Evolutionary conservation across 2,797 vertebrate species (phyloP), one percentile per base, ranked within the genome.

Genomic region (Alcedo quadribrachys): DNA sequence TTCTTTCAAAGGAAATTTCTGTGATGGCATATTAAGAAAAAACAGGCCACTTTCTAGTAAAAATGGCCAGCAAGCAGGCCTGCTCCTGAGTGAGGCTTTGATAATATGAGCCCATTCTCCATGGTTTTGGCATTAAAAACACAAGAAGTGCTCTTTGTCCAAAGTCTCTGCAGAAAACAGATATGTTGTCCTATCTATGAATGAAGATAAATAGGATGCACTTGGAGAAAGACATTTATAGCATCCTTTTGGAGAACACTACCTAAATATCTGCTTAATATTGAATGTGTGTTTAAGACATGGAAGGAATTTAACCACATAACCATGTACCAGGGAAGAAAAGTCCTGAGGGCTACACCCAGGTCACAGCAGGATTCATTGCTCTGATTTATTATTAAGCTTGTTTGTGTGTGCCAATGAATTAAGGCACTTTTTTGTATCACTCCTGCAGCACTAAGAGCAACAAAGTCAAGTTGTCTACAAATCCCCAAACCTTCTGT

Each of bases 1-100:
- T 73, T 62, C 63, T 78, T 85, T 78, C 68, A 90, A 92, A 94
- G 76, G 63, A 89, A 66, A 67, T 90, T 69, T 92, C 69, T 82
- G 28, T 57, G 79, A 87, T 81, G 75, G 79, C 15, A 7, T n/a
- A 51, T 91, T 83, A 83, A 63, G 73, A 17, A 93, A 80, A 94
- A 87, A 10, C 46, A 75, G 66, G 46, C 51, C 18, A 53, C 43
- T 78, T 82, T 79, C 71, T 81, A 57, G 65, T 68, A 78, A 89
- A 95, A 93, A 63, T 74, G 62, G 48, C 28, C 54, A 70, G 54
- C 12, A 18, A 84, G 42, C 7, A 45, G n/a, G 17, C 17, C 65
- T 84, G 45, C 40, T 93, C 35, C 35, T 20, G 54, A 46, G 50
- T 8, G 37, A 74, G 42, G 46, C 45, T 89, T 67, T 84, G 89